Evolutionary conservation across 30 jellyfish, hydroid and myxozoan genomes (phyloP).

Genomic region (Catostylus mosaicus): DNA sequence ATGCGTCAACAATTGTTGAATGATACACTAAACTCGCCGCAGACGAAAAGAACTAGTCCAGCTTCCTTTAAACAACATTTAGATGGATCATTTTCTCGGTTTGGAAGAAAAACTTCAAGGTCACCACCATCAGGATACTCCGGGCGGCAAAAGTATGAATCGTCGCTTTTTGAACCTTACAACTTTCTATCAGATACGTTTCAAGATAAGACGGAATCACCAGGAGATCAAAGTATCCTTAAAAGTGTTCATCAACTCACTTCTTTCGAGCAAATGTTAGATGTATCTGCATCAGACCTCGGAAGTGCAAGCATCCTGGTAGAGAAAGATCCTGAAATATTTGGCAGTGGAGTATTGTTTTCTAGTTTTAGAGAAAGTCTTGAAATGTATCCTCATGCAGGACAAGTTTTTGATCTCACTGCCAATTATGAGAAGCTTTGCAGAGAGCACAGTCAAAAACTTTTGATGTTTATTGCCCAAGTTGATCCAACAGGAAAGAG

Average conservation of each 20-base stretch:
- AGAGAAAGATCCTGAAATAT: slow-evolving; percentile 63
- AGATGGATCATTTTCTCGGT: not conserved
- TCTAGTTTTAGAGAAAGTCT: slow-evolving; percentile 59
- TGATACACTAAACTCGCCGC: slow-evolving; percentile 22
- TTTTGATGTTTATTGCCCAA: slow-evolving; percentile 53
- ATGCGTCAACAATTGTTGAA: slow-evolving; percentile 39
- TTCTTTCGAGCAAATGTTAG: not conserved
- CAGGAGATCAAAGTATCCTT: not conserved
- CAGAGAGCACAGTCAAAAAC: slow-evolving; percentile 61
- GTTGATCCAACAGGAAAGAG: slow-evolving; percentile 86
- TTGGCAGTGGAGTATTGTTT: slow-evolving; percentile 67
- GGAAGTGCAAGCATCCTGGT: slow-evolving; percentile 38
- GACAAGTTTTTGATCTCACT: slow-evolving; percentile 81
- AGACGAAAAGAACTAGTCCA: slow-evolving; percentile 17
- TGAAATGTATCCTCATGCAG: slow-evolving; percentile 68
- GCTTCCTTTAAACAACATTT: not conserved
- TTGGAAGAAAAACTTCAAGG: not conserved
- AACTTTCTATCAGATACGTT: not conserved
- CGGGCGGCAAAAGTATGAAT: not conserved
- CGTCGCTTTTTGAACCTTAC: slow-evolving; percentile 2
- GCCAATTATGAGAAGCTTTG: slow-evolving; percentile 82
- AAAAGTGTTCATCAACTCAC: not conserved
- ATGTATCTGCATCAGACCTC: slow-evolving; percentile 20
- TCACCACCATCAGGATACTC: not conserved
- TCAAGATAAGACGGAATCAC: not conserved